Percentiles rank a stretch among this genome's conserved stretches.
Conservation (phyloP, 1,140 invertebrate species). For the Rhynchophorus ferrugineus region DNA sequence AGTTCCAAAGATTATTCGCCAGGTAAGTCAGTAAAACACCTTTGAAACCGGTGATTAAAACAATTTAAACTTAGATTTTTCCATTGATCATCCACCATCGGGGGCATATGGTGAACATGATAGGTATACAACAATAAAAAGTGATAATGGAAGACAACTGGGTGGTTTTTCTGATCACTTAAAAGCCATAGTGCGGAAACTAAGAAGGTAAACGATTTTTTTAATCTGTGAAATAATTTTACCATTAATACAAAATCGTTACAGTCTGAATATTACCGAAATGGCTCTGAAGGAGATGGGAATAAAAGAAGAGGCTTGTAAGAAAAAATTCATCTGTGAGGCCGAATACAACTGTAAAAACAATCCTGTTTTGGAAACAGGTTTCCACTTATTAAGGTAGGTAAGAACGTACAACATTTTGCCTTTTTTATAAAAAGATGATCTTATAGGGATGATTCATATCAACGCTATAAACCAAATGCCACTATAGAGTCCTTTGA, state of each 20-base stretch:
- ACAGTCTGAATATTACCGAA: slow-evolving; percentile 34
- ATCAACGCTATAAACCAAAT: slow-evolving; percentile 29
- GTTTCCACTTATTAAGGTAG: slow-evolving; percentile 31
- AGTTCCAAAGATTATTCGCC: slow-evolving; percentile 2
- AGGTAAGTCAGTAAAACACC: no score
- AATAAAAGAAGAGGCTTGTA: slow-evolving; percentile 30
- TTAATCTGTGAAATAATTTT: neutral
- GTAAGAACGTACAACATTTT: slow-evolving; percentile 10
- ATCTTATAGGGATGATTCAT: slow-evolving; percentile 32
- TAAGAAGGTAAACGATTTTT: slow-evolving; percentile 1
- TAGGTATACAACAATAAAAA: slow-evolving; percentile 1
- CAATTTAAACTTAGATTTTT: no score
- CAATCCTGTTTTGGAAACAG: slow-evolving; percentile 23
- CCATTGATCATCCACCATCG: slow-evolving; percentile 11
- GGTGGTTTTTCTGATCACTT: neutral
- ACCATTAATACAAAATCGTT: slow-evolving; percentile 14
- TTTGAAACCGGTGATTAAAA: no score
- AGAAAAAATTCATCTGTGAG: slow-evolving; percentile 36
- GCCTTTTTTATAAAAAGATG: no score
- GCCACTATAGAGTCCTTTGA: slow-evolving; percentile 18
- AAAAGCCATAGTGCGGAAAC: neutral
- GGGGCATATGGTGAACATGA: slow-evolving; percentile 4
- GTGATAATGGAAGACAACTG: neutral
- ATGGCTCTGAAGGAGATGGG: slow-evolving; percentile 33
- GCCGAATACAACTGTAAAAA: slow-evolving; percentile 27